Evolutionary conservation across 2,113 vertebrate genomes (phyloP).

Genomic region (Stomatorhinus ivindoensis): DNA sequence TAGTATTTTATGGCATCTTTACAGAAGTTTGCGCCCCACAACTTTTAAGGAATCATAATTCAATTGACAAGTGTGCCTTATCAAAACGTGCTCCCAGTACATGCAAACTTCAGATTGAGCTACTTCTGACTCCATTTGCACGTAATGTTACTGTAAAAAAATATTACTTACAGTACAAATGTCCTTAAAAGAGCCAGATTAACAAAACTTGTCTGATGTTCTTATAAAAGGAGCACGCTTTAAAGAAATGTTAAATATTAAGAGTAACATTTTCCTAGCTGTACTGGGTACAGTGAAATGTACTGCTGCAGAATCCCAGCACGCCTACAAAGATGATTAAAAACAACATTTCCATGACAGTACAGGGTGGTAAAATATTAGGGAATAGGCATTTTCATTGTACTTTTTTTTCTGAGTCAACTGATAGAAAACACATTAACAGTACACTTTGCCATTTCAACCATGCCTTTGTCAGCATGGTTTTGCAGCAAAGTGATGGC

Average conservation of each 20-base stretch:
- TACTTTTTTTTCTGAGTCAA: not conserved
- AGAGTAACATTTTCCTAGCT: not conserved
- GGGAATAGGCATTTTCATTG: not conserved
- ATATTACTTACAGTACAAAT: not conserved
- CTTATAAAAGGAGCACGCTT: not conserved
- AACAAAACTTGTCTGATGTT: not conserved
- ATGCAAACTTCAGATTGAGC: not conserved
- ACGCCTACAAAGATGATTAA: not conserved
- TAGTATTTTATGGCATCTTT: not conserved
- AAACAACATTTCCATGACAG: not conserved
- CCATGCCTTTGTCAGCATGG: not conserved
- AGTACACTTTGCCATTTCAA: not conserved
- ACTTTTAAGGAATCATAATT: not conserved
- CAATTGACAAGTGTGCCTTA: not conserved
- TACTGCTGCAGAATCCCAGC: not conserved
- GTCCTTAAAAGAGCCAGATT: not conserved
- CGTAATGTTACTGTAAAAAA: no score
- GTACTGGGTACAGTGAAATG: not conserved
- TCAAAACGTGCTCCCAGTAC: not conserved
- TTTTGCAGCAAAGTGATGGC: conserved; percentile 8
- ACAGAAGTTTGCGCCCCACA: not conserved
- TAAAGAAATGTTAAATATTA: not conserved
- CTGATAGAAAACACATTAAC: not conserved
- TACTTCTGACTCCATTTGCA: not conserved
- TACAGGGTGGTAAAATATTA: not conserved